Percentiles rank a stretch among this genome's conserved stretches.
Conservation (phyloP, 2,113 vertebrate genomes). For the Neotoma lepida region DNA sequence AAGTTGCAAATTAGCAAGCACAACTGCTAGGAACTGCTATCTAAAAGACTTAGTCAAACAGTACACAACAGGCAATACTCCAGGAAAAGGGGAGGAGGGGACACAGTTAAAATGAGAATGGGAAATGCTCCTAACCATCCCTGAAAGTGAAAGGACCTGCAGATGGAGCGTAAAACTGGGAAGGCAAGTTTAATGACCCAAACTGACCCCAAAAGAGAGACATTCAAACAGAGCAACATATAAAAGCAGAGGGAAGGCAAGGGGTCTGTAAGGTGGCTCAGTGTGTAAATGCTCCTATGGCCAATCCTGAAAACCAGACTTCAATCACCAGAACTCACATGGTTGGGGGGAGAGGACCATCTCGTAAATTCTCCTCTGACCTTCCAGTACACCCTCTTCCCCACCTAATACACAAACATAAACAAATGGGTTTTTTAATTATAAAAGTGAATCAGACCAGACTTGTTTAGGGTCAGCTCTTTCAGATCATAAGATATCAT, state of each 20-base stretch:
- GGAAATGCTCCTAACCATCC: not conserved
- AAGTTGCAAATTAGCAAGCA: not conserved
- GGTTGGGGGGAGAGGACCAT: not conserved
- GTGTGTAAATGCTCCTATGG: not conserved
- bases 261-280: not conserved
- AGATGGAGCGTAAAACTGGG: not conserved
- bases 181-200: conserved; percentile 11
- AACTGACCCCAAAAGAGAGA: conserved; percentile 41
- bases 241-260: not conserved
- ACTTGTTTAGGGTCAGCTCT: not conserved
- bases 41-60: not conserved
- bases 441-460: not conserved
- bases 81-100: not conserved
- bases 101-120: not conserved
- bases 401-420: not conserved
- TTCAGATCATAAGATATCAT: not conserved
- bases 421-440: not conserved
- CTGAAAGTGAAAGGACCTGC: not conserved
- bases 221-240: not conserved
- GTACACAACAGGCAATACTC: not conserved
- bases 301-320: not conserved
- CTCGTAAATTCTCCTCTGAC: not conserved
- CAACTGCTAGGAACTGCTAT: not conserved
- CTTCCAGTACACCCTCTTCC: not conserved
- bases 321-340: too few species aligned